These are phyloP conservation scores for Anorthoa munda DNA, from an alignment of 2,888 invertebrate genomes.

Conservation along the genomic window DNA sequence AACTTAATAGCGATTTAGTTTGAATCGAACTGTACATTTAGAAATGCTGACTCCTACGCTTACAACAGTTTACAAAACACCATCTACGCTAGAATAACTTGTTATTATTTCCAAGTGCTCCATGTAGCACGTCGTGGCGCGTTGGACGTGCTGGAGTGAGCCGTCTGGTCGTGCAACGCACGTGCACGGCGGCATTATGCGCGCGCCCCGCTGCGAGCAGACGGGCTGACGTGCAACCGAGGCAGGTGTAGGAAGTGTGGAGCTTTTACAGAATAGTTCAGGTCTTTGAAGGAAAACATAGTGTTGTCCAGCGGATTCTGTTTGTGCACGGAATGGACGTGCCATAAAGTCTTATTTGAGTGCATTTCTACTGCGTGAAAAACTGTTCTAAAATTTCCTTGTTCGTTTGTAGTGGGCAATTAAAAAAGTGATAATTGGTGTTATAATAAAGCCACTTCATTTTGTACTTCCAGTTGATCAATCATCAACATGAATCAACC, in stretches of 20 bases:
- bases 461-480: not conserved
- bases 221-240: not conserved
- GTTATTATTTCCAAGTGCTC: not conserved
- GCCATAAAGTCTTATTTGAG: not conserved
- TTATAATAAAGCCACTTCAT: not conserved
- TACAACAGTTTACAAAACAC: not conserved
- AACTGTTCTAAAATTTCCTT: no score
- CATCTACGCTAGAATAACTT: constrained; percentile 3
- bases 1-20: no score
- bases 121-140: constrained; percentile 7
- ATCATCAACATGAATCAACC: not conserved
- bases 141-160: constrained; percentile 23
- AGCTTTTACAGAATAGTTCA: constrained; percentile 6
- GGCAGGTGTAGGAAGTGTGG: not conserved
- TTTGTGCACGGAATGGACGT: not conserved
- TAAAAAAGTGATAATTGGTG: not conserved
- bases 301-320: not conserved
- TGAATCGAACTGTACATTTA: not conserved
- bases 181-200: constrained; percentile 26
- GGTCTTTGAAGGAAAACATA: constrained; percentile 2
- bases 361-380: no score
- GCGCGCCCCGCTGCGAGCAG: constrained; percentile 43
- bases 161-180: constrained; percentile 18
- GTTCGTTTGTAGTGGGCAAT: not conserved
- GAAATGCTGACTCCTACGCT: not conserved